Evolutionary conservation across 1,140 invertebrate genomes (phyloP).

Genomic region (Portunus trituberculatus): DNA sequence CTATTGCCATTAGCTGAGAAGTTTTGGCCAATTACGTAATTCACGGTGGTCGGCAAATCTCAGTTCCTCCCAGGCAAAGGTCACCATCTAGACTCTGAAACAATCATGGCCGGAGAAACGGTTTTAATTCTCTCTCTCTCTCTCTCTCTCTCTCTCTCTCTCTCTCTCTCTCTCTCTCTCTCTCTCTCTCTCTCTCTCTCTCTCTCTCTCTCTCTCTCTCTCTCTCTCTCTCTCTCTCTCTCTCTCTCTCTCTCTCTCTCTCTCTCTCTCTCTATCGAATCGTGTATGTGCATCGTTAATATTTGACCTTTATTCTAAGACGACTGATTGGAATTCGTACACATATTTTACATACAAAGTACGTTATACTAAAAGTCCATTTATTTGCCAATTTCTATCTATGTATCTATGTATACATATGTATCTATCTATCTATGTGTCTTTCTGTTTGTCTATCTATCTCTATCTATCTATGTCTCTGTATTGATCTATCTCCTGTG

Average conservation of each 20-base stretch:
- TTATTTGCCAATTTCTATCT: background rate
- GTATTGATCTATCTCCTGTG: background rate
- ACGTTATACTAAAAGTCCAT: background rate
- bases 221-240: background rate
- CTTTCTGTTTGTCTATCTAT: background rate
- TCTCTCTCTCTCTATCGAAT: no score
- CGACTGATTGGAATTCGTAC: background rate
- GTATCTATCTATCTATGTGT: background rate
- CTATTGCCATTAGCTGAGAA: no score
- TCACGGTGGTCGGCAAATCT: no score
- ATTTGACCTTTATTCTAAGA: no score
- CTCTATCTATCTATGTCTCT: background rate
- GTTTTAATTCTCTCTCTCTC: no score
- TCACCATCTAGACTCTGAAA: no score
- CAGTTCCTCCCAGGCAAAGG: no score
- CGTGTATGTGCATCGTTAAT: no score
- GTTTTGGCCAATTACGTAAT: no score
- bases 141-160: slow-evolving; percentile 33
- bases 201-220: background rate
- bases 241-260: background rate
- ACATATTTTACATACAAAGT: background rate
- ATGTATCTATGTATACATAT: background rate
- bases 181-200: slow-evolving; percentile 9
- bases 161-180: slow-evolving; percentile 43
- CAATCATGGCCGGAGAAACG: no score